These are phyloP conservation scores for Falco biarmicus DNA, from an alignment of 2,797 vertebrate genomes.

Conservation along the genomic window DNA sequence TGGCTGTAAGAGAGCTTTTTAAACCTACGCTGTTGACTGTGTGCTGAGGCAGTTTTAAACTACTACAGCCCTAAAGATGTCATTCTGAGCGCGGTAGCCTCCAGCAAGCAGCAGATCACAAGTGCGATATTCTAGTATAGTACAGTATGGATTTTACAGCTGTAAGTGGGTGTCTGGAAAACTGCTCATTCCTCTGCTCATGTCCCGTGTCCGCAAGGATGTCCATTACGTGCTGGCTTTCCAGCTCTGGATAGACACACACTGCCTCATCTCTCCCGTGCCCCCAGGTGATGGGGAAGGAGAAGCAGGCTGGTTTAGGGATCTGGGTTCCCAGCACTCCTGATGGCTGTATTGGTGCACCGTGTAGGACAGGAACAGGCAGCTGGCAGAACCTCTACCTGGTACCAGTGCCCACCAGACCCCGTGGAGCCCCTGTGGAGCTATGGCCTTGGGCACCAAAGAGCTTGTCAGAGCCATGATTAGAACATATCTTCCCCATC, in stretches of 20 bases:
- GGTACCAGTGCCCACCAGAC: not conserved
- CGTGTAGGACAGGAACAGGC: fast-evolving
- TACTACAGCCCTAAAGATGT: not conserved
- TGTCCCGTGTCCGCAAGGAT: not conserved
- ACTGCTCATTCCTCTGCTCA: not conserved
- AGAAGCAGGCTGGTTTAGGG: not conserved
- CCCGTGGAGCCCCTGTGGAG: not conserved
- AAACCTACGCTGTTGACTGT: fast-evolving
- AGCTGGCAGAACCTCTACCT: not conserved
- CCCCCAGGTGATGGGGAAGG: not conserved
- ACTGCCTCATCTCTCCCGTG: not conserved
- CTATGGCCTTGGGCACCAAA: not conserved
- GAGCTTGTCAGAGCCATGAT: not conserved
- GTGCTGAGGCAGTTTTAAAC: not conserved
- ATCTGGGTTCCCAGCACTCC: not conserved
- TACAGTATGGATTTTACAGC: not conserved
- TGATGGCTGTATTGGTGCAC: too few species aligned
- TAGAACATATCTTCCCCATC: not conserved
- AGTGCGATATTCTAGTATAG: too few species aligned
- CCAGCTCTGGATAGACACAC: not conserved
- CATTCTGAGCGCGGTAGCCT: not conserved
- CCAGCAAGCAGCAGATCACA: not conserved
- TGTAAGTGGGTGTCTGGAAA: not conserved
- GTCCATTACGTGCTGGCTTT: not conserved
- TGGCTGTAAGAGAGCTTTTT: not conserved